A percentile compares a stretch with the other conserved stretches of the same genome.
Evolutionary conservation across 2,797 vertebrate species (phyloP).

Genomic region (Austrolebias charrua): DNA sequence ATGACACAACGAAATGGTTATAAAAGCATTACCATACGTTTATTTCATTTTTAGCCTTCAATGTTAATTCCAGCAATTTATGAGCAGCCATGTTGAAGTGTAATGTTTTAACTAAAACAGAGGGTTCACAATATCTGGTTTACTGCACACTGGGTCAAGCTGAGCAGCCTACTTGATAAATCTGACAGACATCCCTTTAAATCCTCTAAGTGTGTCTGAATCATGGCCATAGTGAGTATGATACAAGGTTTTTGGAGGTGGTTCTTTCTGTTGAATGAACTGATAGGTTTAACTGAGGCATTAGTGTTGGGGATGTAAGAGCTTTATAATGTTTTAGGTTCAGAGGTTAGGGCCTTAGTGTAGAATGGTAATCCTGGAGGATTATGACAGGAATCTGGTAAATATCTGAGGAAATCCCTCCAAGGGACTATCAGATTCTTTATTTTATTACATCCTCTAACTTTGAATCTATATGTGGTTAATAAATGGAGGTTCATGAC

Average conservation of each 20-base stretch:
- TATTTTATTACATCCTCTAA: constrained; percentile 48
- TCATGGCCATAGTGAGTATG: constrained; percentile 19
- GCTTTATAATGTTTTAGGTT: constrained; percentile 67
- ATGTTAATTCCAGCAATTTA: constrained; percentile 10
- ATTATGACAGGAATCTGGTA: constrained; percentile 67
- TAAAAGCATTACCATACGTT: too few species aligned
- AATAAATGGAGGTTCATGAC: constrained; percentile 43
- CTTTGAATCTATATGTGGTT: constrained; percentile 51
- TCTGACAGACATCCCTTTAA: constrained; percentile 48
- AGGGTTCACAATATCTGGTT: constrained; percentile 17
- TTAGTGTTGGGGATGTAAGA: constrained; percentile 63
- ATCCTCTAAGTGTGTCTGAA: constrained; percentile 56
- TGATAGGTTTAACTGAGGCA: constrained; percentile 59
- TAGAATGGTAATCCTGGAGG: constrained; percentile 68
- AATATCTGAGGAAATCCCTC: constrained; percentile 74
- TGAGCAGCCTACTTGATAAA: constrained; percentile 43
- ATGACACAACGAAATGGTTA: too few species aligned
- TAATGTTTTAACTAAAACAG: constrained; percentile 33
- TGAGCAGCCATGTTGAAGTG: constrained; percentile 26
- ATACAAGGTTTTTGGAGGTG: constrained; percentile 53
- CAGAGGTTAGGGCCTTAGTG: constrained; percentile 66
- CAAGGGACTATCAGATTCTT: constrained; percentile 53
- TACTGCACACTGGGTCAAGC: constrained; percentile 23
- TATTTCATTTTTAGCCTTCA: background rate
- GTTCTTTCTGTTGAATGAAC: constrained; percentile 42